A percentile compares a stretch with the other conserved stretches of the same genome.
These are phyloP conservation scores for Gulo gulo DNA, from an alignment of 2,113 vertebrate genomes.

Conservation along the genomic window DNA sequence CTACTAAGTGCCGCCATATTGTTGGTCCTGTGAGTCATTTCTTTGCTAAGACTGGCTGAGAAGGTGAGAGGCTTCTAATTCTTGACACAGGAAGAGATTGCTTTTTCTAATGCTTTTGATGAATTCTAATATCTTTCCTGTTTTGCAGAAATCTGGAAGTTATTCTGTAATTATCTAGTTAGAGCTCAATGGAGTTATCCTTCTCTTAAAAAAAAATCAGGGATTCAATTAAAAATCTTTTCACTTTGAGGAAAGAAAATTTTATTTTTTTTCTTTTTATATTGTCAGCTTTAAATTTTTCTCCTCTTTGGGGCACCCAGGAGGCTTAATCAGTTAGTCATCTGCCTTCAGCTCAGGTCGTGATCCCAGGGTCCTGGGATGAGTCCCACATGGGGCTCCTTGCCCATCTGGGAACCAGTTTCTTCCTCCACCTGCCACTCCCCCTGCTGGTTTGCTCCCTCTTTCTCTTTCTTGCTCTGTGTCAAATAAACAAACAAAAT, in stretches of 20 bases:
- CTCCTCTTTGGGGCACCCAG: not conserved
- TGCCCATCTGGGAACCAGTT: no score
- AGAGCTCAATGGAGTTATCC: not conserved
- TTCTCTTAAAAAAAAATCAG: not conserved
- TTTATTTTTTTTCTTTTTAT: not conserved
- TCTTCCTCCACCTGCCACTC: no score
- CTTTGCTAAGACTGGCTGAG: not conserved
- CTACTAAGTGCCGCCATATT: not conserved
- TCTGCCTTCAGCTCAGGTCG: no score
- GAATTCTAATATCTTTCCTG: not conserved
- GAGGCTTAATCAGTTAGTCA: no score
- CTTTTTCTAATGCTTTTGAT: not conserved
- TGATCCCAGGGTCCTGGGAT: no score
- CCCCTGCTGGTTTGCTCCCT: no score
- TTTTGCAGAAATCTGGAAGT: not conserved
- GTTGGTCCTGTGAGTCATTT: not conserved
- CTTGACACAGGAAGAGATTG: not conserved
- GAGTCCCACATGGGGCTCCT: no score
- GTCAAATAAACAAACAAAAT: no score
- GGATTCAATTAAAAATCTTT: not conserved
- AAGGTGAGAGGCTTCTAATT: not conserved
- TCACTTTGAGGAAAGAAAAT: not conserved
- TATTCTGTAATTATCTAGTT: not conserved
- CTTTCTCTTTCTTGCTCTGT: no score
- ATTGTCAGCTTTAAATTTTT: not conserved